Conservation (phyloP, 2,113 vertebrate genomes). For the Hemiscyllium ocellatum region DNA sequence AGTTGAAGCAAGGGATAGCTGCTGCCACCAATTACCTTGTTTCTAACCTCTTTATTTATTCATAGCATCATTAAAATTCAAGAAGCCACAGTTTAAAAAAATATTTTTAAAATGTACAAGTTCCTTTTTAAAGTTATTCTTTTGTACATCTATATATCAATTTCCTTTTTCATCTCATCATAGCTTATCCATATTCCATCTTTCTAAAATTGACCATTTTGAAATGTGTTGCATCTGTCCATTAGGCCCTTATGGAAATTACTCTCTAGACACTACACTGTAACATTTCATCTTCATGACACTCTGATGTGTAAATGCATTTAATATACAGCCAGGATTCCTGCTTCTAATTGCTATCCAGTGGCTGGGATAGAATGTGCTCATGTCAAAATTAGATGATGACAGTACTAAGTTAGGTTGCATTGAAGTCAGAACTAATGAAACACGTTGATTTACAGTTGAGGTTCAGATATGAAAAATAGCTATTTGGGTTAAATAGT, state of each 20-base stretch:
- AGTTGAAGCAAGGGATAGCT: too few relatives aligned
- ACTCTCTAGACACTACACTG: background rate
- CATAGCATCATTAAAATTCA: background rate
- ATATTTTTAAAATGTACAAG: background rate
- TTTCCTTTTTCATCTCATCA: background rate
- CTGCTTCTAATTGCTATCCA: background rate
- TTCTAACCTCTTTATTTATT: background rate
- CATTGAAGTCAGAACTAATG: background rate
- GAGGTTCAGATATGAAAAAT: background rate
- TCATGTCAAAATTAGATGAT: background rate
- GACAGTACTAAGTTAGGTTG: background rate
- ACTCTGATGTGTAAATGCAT: background rate
- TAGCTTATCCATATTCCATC: background rate
- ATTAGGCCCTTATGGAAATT: background rate
- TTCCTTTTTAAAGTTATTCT: background rate
- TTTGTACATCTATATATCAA: background rate
- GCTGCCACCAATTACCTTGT: background rate
- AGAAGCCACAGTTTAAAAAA: background rate
- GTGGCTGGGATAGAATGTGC: background rate
- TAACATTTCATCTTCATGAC: background rate
- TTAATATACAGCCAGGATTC: background rate
- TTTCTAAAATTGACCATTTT: background rate
- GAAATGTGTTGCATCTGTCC: background rate
- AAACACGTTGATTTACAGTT: background rate
- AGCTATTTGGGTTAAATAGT: background rate